Evolutionary conservation across 2,113 vertebrate genomes (phyloP), one percentile per base, ranked within the genome.

Genomic region (Bungarus multicinctus): DNA sequence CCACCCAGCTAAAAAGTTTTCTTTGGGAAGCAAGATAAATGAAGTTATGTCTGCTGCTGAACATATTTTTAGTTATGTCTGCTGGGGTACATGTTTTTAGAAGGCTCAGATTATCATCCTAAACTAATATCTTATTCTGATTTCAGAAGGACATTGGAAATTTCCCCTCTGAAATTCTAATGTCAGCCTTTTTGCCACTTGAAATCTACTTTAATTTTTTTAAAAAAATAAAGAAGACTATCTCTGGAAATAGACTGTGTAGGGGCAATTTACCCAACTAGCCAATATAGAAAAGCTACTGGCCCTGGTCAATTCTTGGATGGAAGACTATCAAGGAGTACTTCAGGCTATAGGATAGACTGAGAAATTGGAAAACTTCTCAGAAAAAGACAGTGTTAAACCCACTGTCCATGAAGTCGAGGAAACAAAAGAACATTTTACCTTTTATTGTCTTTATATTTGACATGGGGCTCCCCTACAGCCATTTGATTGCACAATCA

Each of bases 161-260:
- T 8, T 22, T 39, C 18, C 18, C 34, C 18, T 81, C 34, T 81
- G 34, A 43, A 39, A 81, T 81, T 81, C 74, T 22, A 18, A 81
- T 43, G 7, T 64, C 27, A 30, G 74, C 6, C 16, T 39, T 34
- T 81, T 81, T 81, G 16, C 30, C 4, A 45, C 14, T 69, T 69
- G 12, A n/a, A 34, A 60, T 60, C 85, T n/a, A 47, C 57, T 45
- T 45, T 1, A 43, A 39, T 30, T 53, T n/a, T 3, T 86, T 90
- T 89, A 90, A 91, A n/a, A n/a, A n/a, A n/a, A 91, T 74, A 54
- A n/a, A 60, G 86, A 93, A 87, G 14, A 93, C 57, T 12, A 16
- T 27, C 18, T 57, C 23, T 52, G n/a, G 43, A 39, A 50, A 14
- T 47, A 10, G 23, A 45, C 64, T 34, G 54, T 22, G 12, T 16